Conservation (phyloP, 2,113 vertebrate species). For the Zosterops borbonicus region DNA sequence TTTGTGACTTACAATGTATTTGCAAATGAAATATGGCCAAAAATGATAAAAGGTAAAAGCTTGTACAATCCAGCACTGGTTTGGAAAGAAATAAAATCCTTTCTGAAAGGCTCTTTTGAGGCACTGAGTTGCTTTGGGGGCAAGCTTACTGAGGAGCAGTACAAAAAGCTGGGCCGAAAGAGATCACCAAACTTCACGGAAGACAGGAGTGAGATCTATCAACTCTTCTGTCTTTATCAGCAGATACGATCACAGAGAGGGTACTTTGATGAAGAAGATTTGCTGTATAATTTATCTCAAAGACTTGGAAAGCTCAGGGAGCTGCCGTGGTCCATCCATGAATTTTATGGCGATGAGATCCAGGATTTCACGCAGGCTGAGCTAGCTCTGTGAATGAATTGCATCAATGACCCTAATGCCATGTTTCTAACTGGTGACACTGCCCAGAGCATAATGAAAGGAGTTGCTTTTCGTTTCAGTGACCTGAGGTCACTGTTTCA, state of each 20-base stretch:
- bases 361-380: constrained; percentile 85
- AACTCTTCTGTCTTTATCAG: constrained; percentile 77
- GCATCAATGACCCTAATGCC: constrained; percentile 80
- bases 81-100: constrained; percentile 86
- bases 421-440: constrained; percentile 86
- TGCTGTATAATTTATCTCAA: constrained; percentile 76
- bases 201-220: constrained; percentile 80
- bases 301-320: constrained; percentile 71
- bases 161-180: constrained; percentile 79
- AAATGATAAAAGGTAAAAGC: constrained; percentile 79
- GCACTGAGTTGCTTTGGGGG: constrained; percentile 73
- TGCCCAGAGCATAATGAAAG: constrained; percentile 85
- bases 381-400: constrained; percentile 77
- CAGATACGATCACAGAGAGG: constrained; percentile 77
- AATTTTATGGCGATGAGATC: constrained; percentile 83
- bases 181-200: constrained; percentile 79
- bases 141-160: constrained; percentile 75
- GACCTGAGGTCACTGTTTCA: constrained; percentile 80
- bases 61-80: constrained; percentile 79
- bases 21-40: constrained; percentile 78
- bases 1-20: constrained; percentile 79
- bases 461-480: constrained; percentile 83
- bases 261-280: constrained; percentile 82
- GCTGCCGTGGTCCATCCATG: constrained; percentile 81
- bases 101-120: constrained; percentile 83